These are phyloP conservation scores for Bucco capensis DNA, from an alignment of 2,113 vertebrate genomes.

Conservation along the genomic window DNA sequence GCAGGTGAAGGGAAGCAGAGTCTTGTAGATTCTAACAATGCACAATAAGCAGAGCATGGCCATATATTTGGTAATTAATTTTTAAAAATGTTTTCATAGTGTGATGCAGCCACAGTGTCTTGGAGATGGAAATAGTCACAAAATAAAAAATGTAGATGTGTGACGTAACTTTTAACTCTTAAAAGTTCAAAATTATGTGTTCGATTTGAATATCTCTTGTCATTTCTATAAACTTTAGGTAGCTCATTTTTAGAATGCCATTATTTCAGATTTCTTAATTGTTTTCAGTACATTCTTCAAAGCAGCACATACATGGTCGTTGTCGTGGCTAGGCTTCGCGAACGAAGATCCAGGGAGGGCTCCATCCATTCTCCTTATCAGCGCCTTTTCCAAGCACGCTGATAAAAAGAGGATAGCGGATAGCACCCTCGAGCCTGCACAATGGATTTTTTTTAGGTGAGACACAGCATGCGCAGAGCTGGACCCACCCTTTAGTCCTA, in stretches of 20 bases:
- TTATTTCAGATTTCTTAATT: not conserved
- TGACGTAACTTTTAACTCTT: not conserved
- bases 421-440: too few species aligned
- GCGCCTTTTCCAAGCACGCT: too few species aligned
- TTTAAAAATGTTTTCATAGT: not conserved
- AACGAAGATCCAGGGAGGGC: too few species aligned
- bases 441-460: too few species aligned
- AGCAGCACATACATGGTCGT: not conserved
- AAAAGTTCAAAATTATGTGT: not conserved
- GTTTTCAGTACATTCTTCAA: not conserved
- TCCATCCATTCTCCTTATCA: too few species aligned
- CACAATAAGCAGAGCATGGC: not conserved
- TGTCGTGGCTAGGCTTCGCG: too few species aligned
- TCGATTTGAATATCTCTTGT: not conserved
- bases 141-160: not conserved
- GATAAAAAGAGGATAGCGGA: too few species aligned
- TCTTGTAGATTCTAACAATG: not conserved
- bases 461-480: too few species aligned
- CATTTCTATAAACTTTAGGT: not conserved
- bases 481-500: too few species aligned
- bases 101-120: not conserved
- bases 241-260: not conserved
- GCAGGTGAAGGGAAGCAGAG: not conserved
- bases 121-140: not conserved
- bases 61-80: not conserved